Evolutionary conservation across 1,140 invertebrate species (phyloP).

Genomic region (Macrosteles quadrilineatus): DNA sequence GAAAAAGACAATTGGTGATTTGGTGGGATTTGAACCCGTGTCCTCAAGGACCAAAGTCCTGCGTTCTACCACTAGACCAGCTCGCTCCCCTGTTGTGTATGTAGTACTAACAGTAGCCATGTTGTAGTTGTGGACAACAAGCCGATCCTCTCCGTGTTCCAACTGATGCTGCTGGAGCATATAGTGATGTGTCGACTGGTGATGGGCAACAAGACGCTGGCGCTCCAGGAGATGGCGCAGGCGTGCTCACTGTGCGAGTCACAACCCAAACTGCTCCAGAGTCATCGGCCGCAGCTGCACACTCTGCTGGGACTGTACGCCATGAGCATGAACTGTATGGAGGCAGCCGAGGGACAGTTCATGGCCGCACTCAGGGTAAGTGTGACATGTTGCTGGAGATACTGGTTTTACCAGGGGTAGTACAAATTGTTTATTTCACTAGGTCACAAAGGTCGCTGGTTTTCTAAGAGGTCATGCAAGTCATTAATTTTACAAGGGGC

Average conservation of each 20-base stretch:
- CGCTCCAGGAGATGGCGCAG: slow-evolving; percentile 76
- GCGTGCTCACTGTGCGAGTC: slow-evolving; percentile 75
- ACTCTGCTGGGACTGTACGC: slow-evolving; percentile 92
- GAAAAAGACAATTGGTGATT: too few relatives aligned
- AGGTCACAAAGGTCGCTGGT: too few relatives aligned
- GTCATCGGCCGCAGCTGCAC: slow-evolving; percentile 89
- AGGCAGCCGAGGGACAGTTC: slow-evolving; percentile 93
- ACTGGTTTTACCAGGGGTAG: too few relatives aligned
- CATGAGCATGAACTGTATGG: slow-evolving; percentile 98
- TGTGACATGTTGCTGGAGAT: too few relatives aligned
- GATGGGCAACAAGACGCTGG: slow-evolving; percentile 91
- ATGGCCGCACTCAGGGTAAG: slow-evolving; percentile 81
- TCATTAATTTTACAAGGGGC: too few relatives aligned
- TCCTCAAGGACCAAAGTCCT: too few relatives aligned
- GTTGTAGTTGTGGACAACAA: slow-evolving; percentile 77
- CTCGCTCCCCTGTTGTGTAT: too few relatives aligned
- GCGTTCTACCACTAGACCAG: too few relatives aligned
- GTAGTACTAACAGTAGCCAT: too few relatives aligned
- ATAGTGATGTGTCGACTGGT: slow-evolving; percentile 96
- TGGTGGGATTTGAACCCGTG: too few relatives aligned
- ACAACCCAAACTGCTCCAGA: slow-evolving; percentile 70
- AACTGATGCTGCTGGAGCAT: slow-evolving; percentile 92
- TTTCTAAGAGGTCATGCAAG: too few relatives aligned
- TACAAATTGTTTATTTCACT: too few relatives aligned
- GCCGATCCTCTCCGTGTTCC: slow-evolving; percentile 85